Evolutionary conservation across 2,888 invertebrate genomes (phyloP), one percentile per base, ranked within the genome.

Genomic region (Trichopria drosophilae): DNA sequence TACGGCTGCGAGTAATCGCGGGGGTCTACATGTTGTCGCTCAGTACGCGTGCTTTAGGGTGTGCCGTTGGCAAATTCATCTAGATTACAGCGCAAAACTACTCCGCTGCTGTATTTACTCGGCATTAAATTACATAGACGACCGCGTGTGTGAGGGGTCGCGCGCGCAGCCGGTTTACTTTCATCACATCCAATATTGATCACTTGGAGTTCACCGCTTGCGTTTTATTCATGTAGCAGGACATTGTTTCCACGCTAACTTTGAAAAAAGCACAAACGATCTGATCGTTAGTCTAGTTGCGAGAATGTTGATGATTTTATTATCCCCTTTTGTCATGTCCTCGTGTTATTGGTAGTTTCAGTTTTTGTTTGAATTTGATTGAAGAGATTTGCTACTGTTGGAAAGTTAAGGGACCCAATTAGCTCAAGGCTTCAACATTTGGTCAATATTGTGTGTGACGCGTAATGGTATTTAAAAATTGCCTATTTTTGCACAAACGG

Each of bases 181-280:
- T 70, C 70, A 69, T 71, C 68, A 67, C 66, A 66, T 69, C 60
- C 66, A 69, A 70, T 72, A 72, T 70, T 69, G 69, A 71, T 72
- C 67, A 69, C 60, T 19, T 61, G 60, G 57, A 61, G 61, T 51
- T 55, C 59, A 59, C 49, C 41, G 39, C 55, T 49, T 55, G 52
- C 54, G 62, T 62, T 67, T 67, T 67, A 67, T 69, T 69, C 65
- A 68, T 68, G 67, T 64, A 68, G 59, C 60, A 56, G 49, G 49
- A 55, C 58, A 64, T 63, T 67, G 64, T 66, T 63, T 60, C 52
- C 53, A 52, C 46, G 29, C 36, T 15, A n/a, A 32, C 9, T 13
- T 7, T 31, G 7, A 12, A 32, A 32, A 32, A n/a, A 31, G 7
- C 6, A 32, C 9, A 12, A 3, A 13, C 9, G 32, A 18, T 9